These are phyloP conservation scores for Gouania willdenowi DNA, from an alignment of 2,797 vertebrate species.

Conservation along the genomic window DNA sequence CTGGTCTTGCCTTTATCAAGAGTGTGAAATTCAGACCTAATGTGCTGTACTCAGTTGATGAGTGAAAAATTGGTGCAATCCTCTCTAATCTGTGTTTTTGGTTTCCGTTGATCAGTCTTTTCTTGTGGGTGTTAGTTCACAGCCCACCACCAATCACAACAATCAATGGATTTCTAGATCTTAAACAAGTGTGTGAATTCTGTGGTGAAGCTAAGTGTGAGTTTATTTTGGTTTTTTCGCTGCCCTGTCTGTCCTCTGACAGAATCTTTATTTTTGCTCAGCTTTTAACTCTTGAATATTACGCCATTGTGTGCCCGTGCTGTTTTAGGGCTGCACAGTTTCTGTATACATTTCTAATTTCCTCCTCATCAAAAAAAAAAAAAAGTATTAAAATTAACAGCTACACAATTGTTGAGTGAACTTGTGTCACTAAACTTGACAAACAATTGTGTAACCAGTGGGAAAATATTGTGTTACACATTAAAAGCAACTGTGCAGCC, in stretches of 20 bases:
- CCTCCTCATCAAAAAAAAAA: not conserved
- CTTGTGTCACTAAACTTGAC: no score
- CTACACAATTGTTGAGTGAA: no score
- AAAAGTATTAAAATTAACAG: no score
- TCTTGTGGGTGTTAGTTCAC: conserved; percentile 13
- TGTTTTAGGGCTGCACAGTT: conserved; percentile 28
- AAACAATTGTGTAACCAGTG: no score
- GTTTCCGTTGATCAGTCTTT: conserved; percentile 7
- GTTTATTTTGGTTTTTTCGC: conserved; percentile 39
- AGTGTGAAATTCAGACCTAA: conserved; percentile 11
- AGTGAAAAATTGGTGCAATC: conserved; percentile 12
- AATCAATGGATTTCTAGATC: conserved; percentile 5
- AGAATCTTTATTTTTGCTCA: conserved; percentile 3
- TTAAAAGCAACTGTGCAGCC: conserved; percentile 41
- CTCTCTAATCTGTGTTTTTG: conserved; percentile 17
- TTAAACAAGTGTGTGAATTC: conserved; percentile 5
- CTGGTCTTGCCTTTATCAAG: conserved; percentile 13
- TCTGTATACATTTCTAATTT: no score
- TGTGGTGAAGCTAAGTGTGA: conserved; percentile 39
- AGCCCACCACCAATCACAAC: conserved; percentile 10
- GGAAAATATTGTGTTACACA: no score
- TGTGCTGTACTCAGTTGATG: not conserved
- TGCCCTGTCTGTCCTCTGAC: conserved; percentile 7
- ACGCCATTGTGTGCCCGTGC: conserved; percentile 9
- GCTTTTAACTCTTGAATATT: conserved; percentile 37